Percentiles rank a stretch among this genome's conserved stretches.
Conservation (phyloP, 2,113 vertebrate genomes). For the rabbit (Oryctolagus cuniculus) region mOryCun1.1 NC_091439.1:10159501-10160000, state of each 20-base stretch:
- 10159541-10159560: neutral
- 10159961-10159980: no score
- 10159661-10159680: neutral
- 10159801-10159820: neutral
- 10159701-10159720: neutral
- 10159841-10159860: no score
- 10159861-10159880: no score
- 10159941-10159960: no score
- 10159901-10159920: no score
- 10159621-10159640: neutral
- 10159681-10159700: neutral
- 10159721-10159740: neutral
- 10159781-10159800: neutral
- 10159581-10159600: neutral
- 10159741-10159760: neutral
- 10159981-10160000: no score
- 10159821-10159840: no score
- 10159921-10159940: no score
- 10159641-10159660: neutral
- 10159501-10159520: neutral
- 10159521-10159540: neutral
- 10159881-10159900: no score
- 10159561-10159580: neutral
- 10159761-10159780: slow-evolving; percentile 44
- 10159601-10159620: neutral